phyloP scores from a whole-genome alignment of 2,797 vertebrate genomes.

The Lates japonicus region DNA sequence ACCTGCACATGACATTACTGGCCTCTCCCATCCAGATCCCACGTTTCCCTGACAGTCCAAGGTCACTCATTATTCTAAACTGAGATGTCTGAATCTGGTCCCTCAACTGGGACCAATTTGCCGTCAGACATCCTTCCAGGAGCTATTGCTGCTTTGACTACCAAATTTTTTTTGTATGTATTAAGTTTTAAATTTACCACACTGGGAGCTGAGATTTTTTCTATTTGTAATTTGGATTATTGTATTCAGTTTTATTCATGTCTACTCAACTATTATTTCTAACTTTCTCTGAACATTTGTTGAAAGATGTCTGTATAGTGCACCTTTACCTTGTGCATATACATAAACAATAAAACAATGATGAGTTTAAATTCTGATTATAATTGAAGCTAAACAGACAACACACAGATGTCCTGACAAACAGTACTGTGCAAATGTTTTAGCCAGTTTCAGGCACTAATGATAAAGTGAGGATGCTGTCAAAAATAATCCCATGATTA shows the following conservation, averaged over 20 bases:
- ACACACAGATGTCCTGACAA: too few relatives aligned
- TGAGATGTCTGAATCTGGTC: background rate
- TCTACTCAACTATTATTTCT: background rate
- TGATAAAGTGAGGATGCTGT: too few relatives aligned
- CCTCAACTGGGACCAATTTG: background rate
- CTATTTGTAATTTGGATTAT: background rate
- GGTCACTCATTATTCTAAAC: too few relatives aligned
- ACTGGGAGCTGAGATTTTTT: background rate
- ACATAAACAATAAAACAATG: too few relatives aligned
- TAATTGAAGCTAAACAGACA: too few relatives aligned
- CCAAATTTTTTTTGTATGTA: background rate
- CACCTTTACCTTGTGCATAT: background rate
- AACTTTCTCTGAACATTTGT: background rate
- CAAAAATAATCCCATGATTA: too few relatives aligned
- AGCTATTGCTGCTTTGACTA: background rate
- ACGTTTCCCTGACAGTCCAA: background rate
- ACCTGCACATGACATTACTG: background rate
- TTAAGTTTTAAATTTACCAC: conserved; percentile 9
- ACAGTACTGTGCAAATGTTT: too few relatives aligned
- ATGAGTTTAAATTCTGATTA: too few relatives aligned
- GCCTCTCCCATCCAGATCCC: background rate
- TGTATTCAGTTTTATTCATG: background rate
- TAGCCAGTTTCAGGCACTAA: too few relatives aligned
- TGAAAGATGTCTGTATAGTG: background rate
- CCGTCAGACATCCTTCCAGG: background rate